phyloP scores from a whole-genome alignment of 2,113 vertebrate species.

The Lagenorhynchus albirostris region DNA sequence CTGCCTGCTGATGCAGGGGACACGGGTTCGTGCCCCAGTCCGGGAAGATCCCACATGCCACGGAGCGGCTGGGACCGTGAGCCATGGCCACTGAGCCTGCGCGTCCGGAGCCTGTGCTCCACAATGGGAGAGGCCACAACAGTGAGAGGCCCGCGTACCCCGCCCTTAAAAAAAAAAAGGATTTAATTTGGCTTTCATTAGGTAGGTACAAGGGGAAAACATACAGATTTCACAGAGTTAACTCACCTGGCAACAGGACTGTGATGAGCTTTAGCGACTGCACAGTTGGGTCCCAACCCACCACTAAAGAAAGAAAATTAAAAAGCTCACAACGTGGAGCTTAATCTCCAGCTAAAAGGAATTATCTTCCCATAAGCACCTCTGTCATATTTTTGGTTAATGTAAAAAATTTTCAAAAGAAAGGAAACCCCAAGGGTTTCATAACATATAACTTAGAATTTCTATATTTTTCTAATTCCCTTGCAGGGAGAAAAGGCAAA shows the following conservation, averaged over 20 bases:
- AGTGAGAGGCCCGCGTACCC: too few species aligned
- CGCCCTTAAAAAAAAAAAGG: conserved; percentile 39
- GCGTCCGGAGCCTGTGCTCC: too few species aligned
- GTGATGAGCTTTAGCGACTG: conserved; percentile 38
- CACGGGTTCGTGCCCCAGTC: too few species aligned
- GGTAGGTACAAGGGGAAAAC: conserved; percentile 52
- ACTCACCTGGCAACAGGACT: conserved; percentile 44
- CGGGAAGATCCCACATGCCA: too few species aligned
- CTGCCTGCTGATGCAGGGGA: too few species aligned
- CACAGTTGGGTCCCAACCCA: conserved; percentile 61
- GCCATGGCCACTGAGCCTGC: too few species aligned
- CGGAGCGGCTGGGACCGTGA: too few species aligned
- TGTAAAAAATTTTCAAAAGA: conserved; percentile 64
- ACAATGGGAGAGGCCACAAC: too few species aligned
- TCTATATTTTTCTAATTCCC: conserved; percentile 69
- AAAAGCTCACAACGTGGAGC: conserved; percentile 62
- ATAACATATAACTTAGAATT: conserved; percentile 62
- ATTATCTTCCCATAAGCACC: conserved; percentile 67
- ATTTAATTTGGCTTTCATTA: conserved; percentile 70
- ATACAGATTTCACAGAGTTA: conserved; percentile 59
- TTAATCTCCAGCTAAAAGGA: conserved; percentile 67
- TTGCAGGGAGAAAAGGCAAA: conserved; percentile 51
- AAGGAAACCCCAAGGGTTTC: conserved; percentile 73
- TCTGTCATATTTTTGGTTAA: conserved; percentile 66
- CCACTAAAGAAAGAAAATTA: conserved; percentile 56